phyloP scores from a whole-genome alignment of 2,888 invertebrate genomes.

The Eupelmus urozonus region DNA sequence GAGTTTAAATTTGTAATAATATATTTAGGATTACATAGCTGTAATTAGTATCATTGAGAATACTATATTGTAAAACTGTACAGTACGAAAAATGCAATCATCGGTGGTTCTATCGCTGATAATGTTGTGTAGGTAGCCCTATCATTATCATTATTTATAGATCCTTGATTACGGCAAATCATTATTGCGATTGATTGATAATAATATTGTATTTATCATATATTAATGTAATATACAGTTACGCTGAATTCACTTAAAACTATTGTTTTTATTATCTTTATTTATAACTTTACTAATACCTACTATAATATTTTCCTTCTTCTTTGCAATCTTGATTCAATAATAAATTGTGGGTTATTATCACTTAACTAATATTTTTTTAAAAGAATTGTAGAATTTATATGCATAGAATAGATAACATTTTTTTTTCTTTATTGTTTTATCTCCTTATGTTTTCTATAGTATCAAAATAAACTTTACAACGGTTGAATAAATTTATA shows the following conservation, averaged over 20 bases:
- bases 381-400: too few relatives aligned
- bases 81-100: slow-evolving; percentile 65
- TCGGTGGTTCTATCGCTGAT: slow-evolving; percentile 31
- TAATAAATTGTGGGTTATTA: too few relatives aligned
- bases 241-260: slow-evolving; percentile 63
- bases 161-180: slow-evolving; percentile 59
- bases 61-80: slow-evolving; percentile 71
- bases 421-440: too few relatives aligned
- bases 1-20: slow-evolving; percentile 69
- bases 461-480: too few relatives aligned
- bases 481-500: too few relatives aligned
- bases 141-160: slow-evolving; percentile 65
- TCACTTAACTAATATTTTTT: too few relatives aligned
- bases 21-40: slow-evolving; percentile 63
- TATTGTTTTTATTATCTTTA: slow-evolving; percentile 14
- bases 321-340: too few relatives aligned
- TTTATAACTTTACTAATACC: too few relatives aligned
- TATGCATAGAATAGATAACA: too few relatives aligned
- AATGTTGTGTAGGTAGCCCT: slow-evolving; percentile 73
- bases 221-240: slow-evolving; percentile 75
- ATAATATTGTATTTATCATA: slow-evolving; percentile 74
- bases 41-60: slow-evolving; percentile 68
- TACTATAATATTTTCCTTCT: too few relatives aligned
- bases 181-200: slow-evolving; percentile 66
- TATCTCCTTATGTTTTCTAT: too few relatives aligned